Evolutionary conservation across 2,797 vertebrate species (phyloP).

Genomic region (Perodicticus potto): DNA sequence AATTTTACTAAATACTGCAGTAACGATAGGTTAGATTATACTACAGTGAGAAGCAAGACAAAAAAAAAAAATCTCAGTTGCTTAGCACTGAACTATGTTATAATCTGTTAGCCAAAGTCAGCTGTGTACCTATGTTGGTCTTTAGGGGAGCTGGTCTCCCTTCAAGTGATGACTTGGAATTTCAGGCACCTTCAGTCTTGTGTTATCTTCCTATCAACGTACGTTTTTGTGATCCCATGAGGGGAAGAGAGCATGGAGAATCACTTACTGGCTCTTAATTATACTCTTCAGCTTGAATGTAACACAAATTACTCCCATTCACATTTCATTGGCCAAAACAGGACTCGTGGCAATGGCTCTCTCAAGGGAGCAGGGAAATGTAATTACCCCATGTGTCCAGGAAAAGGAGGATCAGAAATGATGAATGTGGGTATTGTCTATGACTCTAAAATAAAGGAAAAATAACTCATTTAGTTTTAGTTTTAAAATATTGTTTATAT

Average conservation of each 20-base stretch:
- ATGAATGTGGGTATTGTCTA: background rate
- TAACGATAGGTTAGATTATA: background rate
- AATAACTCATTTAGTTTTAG: background rate
- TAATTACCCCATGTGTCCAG: background rate
- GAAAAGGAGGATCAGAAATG: background rate
- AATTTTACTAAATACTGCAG: background rate
- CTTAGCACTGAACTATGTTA: background rate
- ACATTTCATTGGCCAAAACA: background rate
- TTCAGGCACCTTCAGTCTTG: background rate
- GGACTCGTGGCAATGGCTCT: background rate
- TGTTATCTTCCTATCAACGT: background rate
- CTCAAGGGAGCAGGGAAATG: background rate
- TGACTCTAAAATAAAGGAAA: background rate
- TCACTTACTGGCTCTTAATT: background rate
- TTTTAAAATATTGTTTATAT: background rate
- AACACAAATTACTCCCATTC: background rate
- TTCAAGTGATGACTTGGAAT: background rate
- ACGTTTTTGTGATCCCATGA: background rate
- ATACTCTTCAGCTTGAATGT: background rate
- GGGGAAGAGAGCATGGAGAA: background rate
- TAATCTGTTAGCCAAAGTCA: background rate
- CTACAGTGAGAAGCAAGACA: background rate
- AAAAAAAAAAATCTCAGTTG: background rate
- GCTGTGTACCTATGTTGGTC: background rate
- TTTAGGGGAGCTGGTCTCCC: background rate